A percentile compares a stretch with the other conserved stretches of the same genome.
phyloP scores from a whole-genome alignment of 2,888 invertebrate species.

The Serrognathus titanus region DNA sequence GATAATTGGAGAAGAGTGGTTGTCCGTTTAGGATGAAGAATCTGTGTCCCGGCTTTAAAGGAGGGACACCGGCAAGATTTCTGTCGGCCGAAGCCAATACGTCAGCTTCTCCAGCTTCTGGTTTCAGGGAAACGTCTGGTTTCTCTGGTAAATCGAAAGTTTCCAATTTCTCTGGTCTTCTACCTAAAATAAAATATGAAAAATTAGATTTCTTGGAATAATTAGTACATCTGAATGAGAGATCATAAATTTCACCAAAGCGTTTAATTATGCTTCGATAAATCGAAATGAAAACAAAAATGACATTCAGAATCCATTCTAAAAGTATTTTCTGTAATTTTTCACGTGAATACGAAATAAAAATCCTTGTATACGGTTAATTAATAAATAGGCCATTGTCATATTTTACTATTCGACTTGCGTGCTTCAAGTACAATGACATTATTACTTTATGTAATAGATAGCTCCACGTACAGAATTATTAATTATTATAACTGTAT shows the following conservation, averaged over 20 bases:
- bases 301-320: neutral
- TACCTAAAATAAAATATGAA: conserved; percentile 23
- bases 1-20: conserved; percentile 45
- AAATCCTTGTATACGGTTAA: neutral
- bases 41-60: conserved; percentile 50
- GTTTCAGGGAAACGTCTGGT: conserved; percentile 14
- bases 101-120: conserved; percentile 31
- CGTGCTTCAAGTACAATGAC: too few species aligned
- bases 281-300: neutral
- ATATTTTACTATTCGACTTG: too few species aligned
- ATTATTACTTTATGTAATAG: too few species aligned
- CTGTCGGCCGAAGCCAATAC: conserved; percentile 21
- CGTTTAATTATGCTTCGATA: too few species aligned
- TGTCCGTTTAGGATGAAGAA: conserved; percentile 59
- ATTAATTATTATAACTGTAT: too few species aligned
- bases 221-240: too few species aligned
- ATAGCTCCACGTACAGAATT: too few species aligned
- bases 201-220: too few species aligned
- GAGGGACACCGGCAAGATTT: conserved; percentile 23
- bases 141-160: conserved; percentile 36
- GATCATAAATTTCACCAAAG: too few species aligned
- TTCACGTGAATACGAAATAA: too few species aligned
- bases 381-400: conserved; percentile 12
- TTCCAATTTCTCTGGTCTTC: conserved; percentile 43
- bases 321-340: too few species aligned